Evolutionary conservation across 1,140 invertebrate species (phyloP).

Genomic region (Wasmannia auropunctata): DNA sequence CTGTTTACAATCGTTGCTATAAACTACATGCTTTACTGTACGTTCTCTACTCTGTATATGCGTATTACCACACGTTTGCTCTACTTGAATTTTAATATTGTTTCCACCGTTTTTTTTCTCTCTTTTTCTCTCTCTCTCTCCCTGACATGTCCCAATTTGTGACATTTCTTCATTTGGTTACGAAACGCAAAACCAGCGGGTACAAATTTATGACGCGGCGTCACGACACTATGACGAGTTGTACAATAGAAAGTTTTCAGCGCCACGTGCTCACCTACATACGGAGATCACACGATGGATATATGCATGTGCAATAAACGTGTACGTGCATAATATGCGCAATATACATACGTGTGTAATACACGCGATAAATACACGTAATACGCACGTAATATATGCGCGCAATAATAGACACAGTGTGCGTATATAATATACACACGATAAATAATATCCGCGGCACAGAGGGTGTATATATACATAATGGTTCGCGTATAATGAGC

Average conservation of each 20-base stretch:
- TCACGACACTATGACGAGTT: slow-evolving; percentile 6
- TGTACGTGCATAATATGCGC: background rate
- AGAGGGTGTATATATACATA: background rate
- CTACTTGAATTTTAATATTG: slow-evolving; percentile 22
- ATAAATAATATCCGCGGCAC: background rate
- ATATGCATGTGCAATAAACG: slow-evolving; percentile 14
- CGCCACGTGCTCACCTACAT: slow-evolving; percentile 27
- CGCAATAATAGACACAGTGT: background rate
- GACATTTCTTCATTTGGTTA: slow-evolving; percentile 28
- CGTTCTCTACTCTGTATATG: background rate
- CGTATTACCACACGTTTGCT: background rate
- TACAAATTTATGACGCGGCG: slow-evolving; percentile 41
- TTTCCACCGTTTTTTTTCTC: background rate
- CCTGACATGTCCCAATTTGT: slow-evolving; percentile 19
- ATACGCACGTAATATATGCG: background rate
- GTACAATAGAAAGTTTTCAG: slow-evolving; percentile 46
- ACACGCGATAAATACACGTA: background rate
- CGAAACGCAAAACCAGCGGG: slow-evolving; percentile 18
- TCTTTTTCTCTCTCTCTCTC: background rate
- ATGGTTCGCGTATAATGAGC: slow-evolving; percentile 1
- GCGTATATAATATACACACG: background rate
- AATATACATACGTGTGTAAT: slow-evolving; percentile 36
- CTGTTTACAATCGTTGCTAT: background rate
- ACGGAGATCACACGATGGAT: background rate
- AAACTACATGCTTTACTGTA: background rate